A percentile compares a stretch with the other conserved stretches of the same genome.
Evolutionary conservation across 2,888 invertebrate species (phyloP).

Genomic region (Phyllotreta striolata): DNA sequence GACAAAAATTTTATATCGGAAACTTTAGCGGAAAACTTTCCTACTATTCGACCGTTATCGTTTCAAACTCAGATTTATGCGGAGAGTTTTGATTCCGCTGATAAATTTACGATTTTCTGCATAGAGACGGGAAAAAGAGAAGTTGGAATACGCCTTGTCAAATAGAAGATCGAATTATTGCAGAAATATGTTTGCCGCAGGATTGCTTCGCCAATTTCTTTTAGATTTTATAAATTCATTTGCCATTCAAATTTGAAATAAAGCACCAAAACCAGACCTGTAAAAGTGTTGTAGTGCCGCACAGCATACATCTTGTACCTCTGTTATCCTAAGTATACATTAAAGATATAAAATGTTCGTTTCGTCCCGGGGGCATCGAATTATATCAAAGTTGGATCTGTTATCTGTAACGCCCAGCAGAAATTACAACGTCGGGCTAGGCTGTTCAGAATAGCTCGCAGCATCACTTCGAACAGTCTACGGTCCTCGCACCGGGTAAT

Average conservation of each 20-base stretch:
- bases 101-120: slow-evolving; percentile 30
- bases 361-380: slow-evolving; percentile 36
- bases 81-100: slow-evolving; percentile 26
- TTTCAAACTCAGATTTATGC: slow-evolving; percentile 28
- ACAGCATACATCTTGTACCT: slow-evolving; percentile 26
- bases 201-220: no score
- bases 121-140: no score
- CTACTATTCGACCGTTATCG: slow-evolving; percentile 24
- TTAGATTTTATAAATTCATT: no score
- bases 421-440: slow-evolving; percentile 29
- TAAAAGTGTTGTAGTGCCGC: slow-evolving; percentile 17
- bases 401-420: slow-evolving; percentile 34
- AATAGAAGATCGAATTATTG: no score
- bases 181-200: no score
- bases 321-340: slow-evolving; percentile 35
- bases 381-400: slow-evolving; percentile 38
- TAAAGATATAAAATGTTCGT: slow-evolving; percentile 34
- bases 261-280: background rate
- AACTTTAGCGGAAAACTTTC: slow-evolving; percentile 17
- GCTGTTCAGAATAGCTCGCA: slow-evolving; percentile 18
- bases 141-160: no score
- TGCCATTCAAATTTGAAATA: no score
- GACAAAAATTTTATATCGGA: slow-evolving; percentile 32
- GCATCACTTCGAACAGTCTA: slow-evolving; percentile 13
- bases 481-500: slow-evolving; percentile 18